These are phyloP conservation scores for Acropora tenuis DNA, from an alignment of 64 coral and sea anemone species.

Conservation along the genomic window DNA sequence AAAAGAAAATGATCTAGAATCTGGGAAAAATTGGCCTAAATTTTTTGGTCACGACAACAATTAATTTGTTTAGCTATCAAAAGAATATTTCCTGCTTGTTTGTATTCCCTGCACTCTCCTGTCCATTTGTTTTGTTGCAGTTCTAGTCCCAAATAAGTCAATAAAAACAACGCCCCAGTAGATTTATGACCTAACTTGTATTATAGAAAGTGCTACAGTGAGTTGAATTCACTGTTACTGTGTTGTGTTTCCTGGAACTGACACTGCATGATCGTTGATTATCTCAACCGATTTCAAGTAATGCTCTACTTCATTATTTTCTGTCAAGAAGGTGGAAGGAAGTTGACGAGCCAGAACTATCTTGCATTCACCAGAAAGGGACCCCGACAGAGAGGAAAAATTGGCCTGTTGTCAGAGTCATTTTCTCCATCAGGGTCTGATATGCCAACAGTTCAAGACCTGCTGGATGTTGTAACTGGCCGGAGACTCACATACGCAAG, in stretches of 20 bases:
- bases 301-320: neutral
- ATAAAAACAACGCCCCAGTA: too few relatives aligned
- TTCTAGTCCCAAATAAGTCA: too few relatives aligned
- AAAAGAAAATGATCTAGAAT: neutral
- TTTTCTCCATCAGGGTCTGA: conserved; percentile 32
- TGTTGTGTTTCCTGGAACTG: neutral
- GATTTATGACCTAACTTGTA: neutral
- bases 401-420: conserved; percentile 26
- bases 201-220: neutral
- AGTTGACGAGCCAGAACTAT: neutral
- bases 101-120: neutral
- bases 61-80: neutral
- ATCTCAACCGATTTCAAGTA: neutral
- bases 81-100: neutral
- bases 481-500: conserved; percentile 56
- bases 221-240: neutral
- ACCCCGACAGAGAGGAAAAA: conserved; percentile 25
- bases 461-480: conserved; percentile 66
- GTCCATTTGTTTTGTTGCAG: too few relatives aligned
- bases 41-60: neutral
- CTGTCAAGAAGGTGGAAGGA: neutral
- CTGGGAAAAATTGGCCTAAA: neutral
- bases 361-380: conserved; percentile 48
- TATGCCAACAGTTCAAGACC: conserved; percentile 51
- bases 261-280: neutral